Evolutionary conservation across 2,888 invertebrate species (phyloP).

Genomic region (Cosmia pyralina): DNA sequence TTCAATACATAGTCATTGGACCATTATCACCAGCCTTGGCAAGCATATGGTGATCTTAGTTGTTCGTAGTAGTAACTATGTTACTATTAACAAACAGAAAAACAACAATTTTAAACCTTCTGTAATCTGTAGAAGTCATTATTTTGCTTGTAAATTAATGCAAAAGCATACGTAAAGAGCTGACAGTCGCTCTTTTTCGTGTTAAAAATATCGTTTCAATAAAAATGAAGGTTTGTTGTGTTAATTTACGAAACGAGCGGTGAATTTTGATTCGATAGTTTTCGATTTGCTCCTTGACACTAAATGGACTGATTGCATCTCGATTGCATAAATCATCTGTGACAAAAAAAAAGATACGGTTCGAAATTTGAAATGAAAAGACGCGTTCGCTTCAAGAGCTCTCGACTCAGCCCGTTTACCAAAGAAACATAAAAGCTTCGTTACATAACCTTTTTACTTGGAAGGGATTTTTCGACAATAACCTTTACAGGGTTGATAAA

Average conservation of each 20-base stretch:
- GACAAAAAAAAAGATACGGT: conserved; percentile 32
- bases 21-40: not conserved
- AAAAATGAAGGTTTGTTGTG: conserved; percentile 35
- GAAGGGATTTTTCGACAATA: conserved; percentile 32
- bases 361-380: conserved; percentile 50
- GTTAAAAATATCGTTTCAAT: conserved; percentile 21
- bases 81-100: too few species aligned
- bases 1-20: not conserved
- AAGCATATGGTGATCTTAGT: too few species aligned
- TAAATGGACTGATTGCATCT: conserved; percentile 38
- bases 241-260: conserved; percentile 34
- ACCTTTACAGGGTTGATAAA: conserved; percentile 54
- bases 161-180: not conserved
- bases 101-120: not conserved
- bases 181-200: not conserved
- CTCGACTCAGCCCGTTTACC: conserved; percentile 27
- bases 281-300: conserved; percentile 42
- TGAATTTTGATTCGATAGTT: conserved; percentile 29
- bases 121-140: not conserved
- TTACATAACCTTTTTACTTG: conserved; percentile 49
- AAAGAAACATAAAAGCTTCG: conserved; percentile 37
- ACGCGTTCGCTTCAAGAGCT: conserved; percentile 33
- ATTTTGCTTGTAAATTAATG: conserved; percentile 14
- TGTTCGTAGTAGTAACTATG: too few species aligned
- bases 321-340: conserved; percentile 51